Conservation (phyloP, 1,140 invertebrate species). For the Oppia nitens region DNA sequence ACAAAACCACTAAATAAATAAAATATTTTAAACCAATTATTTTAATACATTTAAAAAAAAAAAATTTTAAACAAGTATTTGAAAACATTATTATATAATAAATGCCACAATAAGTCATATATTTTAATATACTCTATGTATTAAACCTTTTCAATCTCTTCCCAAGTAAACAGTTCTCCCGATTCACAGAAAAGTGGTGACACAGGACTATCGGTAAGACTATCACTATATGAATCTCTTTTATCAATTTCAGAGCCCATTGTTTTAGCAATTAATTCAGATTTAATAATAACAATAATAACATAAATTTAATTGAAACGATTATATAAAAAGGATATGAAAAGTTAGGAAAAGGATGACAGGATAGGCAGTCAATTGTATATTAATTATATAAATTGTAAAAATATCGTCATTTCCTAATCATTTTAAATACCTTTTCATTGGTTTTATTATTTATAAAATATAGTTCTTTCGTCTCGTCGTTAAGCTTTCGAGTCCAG, state of each 20-base stretch:
- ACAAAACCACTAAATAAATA: slow-evolving; percentile 38
- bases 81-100: neutral
- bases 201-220: neutral
- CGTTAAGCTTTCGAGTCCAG: slow-evolving; percentile 26
- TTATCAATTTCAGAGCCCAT: neutral
- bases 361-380: neutral
- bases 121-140: no score
- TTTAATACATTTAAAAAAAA: neutral
- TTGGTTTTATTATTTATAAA: slow-evolving; percentile 26
- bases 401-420: neutral
- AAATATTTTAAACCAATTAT: slow-evolving; percentile 1
- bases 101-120: neutral
- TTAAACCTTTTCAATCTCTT: slow-evolving; percentile 14
- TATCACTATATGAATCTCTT: neutral
- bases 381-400: neutral
- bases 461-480: slow-evolving; percentile 23
- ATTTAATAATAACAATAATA: neutral
- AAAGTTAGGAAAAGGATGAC: neutral
- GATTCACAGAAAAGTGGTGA: slow-evolving; percentile 7
- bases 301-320: neutral
- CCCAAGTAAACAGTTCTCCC: slow-evolving; percentile 8
- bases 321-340: neutral
- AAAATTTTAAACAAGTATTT: slow-evolving; percentile 3
- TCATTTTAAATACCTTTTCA: slow-evolving; percentile 25
- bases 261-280: neutral